Evolutionary conservation across 2,113 vertebrate species (phyloP).

Genomic region (Carollia perspicillata): DNA sequence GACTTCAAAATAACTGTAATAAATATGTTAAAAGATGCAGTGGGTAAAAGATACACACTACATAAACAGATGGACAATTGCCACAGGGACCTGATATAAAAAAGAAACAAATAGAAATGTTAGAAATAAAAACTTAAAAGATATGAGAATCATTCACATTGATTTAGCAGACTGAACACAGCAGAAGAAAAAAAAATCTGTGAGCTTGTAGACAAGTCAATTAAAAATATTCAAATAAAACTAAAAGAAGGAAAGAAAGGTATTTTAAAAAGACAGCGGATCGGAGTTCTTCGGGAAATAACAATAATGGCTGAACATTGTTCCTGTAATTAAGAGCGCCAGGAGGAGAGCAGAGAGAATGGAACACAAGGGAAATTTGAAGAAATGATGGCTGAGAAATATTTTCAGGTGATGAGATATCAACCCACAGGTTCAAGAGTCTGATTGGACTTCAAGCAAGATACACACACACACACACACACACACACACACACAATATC

Average conservation of each 20-base stretch:
- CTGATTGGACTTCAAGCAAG: not conserved
- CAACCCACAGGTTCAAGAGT: not conserved
- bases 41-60: not conserved
- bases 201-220: not conserved
- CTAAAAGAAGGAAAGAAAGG: not conserved
- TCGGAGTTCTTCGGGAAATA: not conserved
- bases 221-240: not conserved
- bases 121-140: not conserved
- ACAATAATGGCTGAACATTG: not conserved
- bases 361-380: not conserved
- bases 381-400: not conserved
- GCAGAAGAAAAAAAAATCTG: not conserved
- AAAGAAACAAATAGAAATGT: not conserved
- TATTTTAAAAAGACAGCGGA: not conserved
- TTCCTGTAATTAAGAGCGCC: not conserved
- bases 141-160: not conserved
- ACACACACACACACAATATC: not conserved
- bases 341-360: too few species aligned
- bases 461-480: not conserved
- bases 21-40: not conserved
- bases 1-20: not conserved
- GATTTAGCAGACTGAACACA: not conserved
- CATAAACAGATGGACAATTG: not conserved
- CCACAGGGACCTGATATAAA: not conserved
- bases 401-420: not conserved